Base-by-base conservation (phyloP, 2,113 vertebrate species). In the Eurypyga helias region DNA sequence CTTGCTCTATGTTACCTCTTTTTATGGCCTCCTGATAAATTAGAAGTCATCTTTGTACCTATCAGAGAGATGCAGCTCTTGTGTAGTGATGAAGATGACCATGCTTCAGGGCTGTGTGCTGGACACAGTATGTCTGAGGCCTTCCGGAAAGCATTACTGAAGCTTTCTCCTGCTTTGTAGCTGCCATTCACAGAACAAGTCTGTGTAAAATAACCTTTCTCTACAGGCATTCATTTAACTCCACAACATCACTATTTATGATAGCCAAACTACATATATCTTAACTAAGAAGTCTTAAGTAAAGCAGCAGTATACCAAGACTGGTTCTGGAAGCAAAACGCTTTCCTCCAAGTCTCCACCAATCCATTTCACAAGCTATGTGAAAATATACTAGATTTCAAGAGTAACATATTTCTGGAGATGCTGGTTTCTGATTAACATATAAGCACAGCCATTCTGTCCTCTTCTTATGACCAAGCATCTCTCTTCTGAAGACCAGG, bases 291-390 rank as follows among this genome's bases (percentile, higher is more conserved):
- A 26, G 17, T 7, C 80, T 62, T 52, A 26, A 54, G 60, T 9
- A 60, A 60, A 85, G 8, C 5, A 31, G 17, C 36, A 70, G 33
- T 2, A 8, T 25, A 36, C 9, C 0, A 0, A 78, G 34, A 45
- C 0, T 11, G n/a, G 51, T 46, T 58, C 33, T 66, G 8, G 8
- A 70, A 83, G 17, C 11, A 38, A 77, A 82, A 87, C 12, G 38
- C 24, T 66, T 83, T 89, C 48, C 48, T 85, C 23, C 15, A 20
- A 24, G 4, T 31, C 48, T 67, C 48, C 60, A 24, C 46, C 17
- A 28, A 61, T 51, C 26, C 34, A 75, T 13, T 18, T 54, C 36
- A 87, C 14, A 48, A 81, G 12, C 31, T 31, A 6, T 17, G 3
- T 49, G 19, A 76, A 86, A 92, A 76, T 3, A 41, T 1, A 36